phyloP scores from a whole-genome alignment of 2,113 vertebrate species.

The Noturus placidus region DNA sequence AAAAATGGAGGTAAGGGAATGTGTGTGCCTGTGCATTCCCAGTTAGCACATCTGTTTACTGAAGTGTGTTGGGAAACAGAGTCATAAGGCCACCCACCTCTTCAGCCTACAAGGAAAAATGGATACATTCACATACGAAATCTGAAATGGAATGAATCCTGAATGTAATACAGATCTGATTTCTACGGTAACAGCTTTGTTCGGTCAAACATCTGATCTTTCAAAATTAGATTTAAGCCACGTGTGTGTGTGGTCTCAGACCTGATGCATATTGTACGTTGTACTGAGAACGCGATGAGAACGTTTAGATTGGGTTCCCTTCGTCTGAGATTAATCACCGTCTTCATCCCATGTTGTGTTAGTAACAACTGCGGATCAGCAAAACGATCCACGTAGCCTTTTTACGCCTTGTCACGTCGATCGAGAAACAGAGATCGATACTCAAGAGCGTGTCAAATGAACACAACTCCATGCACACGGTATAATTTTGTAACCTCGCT shows the following conservation, averaged over 20 bases:
- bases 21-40: background rate
- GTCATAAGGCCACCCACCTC: background rate
- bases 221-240: background rate
- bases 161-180: background rate
- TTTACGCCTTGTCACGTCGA: background rate
- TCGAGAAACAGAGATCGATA: background rate
- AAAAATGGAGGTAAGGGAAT: background rate
- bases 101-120: background rate
- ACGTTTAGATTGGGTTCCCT: background rate
- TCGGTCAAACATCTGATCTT: background rate
- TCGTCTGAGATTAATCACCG: background rate
- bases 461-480: background rate
- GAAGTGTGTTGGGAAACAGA: background rate
- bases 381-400: background rate
- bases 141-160: background rate
- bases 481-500: background rate
- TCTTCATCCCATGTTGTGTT: background rate
- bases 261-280: background rate
- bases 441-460: background rate
- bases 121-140: background rate
- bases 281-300: background rate
- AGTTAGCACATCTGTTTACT: constrained; percentile 23
- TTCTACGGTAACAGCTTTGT: background rate
- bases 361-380: background rate
- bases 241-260: background rate